phyloP scores from a whole-genome alignment of 2,888 invertebrate genomes.

The Limnephilus marmoratus region DNA sequence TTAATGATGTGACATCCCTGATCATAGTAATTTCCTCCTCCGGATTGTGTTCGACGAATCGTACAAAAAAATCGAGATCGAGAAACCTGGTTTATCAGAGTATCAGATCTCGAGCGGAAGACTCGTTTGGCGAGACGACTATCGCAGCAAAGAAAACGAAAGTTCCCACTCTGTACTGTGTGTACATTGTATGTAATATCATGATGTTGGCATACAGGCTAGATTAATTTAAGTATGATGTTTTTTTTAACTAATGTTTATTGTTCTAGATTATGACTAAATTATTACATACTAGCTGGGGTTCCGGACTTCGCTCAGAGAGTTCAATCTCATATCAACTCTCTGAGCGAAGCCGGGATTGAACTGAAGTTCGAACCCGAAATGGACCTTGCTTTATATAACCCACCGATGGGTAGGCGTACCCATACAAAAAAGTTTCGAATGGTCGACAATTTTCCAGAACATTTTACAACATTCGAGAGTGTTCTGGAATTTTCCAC shows the following conservation, averaged over 20 bases:
- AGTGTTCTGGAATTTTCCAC: too few species aligned
- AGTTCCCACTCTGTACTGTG: neutral
- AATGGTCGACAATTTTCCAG: too few species aligned
- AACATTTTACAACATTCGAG: too few species aligned
- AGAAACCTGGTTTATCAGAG: neutral
- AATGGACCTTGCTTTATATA: too few species aligned
- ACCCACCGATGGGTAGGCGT: too few species aligned
- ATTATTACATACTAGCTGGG: neutral
- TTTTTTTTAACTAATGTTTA: neutral
- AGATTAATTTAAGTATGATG: neutral
- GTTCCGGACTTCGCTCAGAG: too few species aligned
- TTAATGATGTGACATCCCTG: neutral
- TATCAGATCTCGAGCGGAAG: neutral
- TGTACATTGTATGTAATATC: neutral
- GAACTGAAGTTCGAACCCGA: too few species aligned
- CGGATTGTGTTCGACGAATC: neutral
- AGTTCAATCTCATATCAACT: too few species aligned
- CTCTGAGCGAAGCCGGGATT: too few species aligned
- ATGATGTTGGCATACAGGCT: too few species aligned
- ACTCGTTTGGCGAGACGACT: neutral
- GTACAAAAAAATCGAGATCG: neutral
- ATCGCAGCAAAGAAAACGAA: neutral
- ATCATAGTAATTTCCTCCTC: neutral
- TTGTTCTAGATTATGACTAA: neutral
- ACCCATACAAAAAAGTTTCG: too few species aligned